phyloP scores from a whole-genome alignment of 2,888 invertebrate species.

The Coremacera marginata region DNA sequence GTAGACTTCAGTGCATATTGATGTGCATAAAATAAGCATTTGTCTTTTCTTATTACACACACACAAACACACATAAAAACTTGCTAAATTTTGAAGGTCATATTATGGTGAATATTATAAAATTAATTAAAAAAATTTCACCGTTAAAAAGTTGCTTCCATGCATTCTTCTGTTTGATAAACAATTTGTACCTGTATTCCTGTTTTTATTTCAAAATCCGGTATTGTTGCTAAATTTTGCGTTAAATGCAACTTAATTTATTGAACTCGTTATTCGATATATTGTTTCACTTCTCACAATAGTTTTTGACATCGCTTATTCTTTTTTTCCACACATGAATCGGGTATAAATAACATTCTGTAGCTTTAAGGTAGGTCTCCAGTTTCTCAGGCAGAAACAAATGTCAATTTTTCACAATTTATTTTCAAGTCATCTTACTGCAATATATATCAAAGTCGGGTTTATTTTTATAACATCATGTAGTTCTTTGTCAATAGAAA shows the following conservation, averaged over 20 bases:
- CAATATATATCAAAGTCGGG: too few relatives aligned
- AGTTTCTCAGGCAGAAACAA: too few relatives aligned
- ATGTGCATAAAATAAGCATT: not conserved
- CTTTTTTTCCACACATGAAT: too few relatives aligned
- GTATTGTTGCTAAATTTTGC: not conserved
- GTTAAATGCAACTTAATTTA: not conserved
- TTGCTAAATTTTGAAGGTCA: not conserved
- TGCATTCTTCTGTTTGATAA: not conserved
- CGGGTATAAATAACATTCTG: too few relatives aligned
- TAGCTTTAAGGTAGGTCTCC: too few relatives aligned
- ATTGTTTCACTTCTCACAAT: not conserved
- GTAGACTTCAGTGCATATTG: not conserved
- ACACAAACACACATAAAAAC: not conserved
- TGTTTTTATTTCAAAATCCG: not conserved
- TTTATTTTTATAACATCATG: too few relatives aligned
- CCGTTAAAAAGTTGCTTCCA: not conserved
- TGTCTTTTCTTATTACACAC: too few relatives aligned
- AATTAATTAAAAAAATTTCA: not conserved
- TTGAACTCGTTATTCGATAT: not conserved
- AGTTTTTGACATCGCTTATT: not conserved
- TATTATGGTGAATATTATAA: not conserved
- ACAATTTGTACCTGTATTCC: not conserved
- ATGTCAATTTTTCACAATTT: too few relatives aligned
- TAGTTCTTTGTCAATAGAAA: too few relatives aligned
- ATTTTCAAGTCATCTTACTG: too few relatives aligned